Conservation (phyloP, 2,113 vertebrate species). For the Glaucomys volans region DNA sequence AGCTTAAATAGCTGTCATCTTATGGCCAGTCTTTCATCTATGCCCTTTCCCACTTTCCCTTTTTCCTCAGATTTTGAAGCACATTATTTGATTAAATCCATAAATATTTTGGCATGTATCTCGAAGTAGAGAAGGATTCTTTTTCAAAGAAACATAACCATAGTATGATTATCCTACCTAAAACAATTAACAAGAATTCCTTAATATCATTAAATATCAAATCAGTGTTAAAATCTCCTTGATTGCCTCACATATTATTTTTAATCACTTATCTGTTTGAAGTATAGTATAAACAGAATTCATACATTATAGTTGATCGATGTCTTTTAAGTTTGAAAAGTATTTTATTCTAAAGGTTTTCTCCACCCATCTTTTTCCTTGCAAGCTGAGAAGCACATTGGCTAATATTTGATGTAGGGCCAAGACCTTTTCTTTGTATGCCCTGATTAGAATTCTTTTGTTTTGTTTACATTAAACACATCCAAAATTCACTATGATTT, state of each 20-base stretch:
- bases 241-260: neutral
- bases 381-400: neutral
- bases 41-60: neutral
- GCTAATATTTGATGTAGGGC: neutral
- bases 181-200: conserved; percentile 7
- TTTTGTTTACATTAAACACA: conserved; percentile 54
- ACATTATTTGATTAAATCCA: neutral
- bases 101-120: conserved; percentile 49
- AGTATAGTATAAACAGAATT: neutral
- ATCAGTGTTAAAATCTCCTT: conserved; percentile 22
- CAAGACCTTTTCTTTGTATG: conserved; percentile 13
- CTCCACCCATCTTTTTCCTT: neutral
- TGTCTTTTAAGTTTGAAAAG: neutral
- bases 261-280: neutral
- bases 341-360: conserved; percentile 26
- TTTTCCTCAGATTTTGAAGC: neutral
- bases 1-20: neutral
- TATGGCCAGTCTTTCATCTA: neutral
- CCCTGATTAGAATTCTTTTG: conserved; percentile 14
- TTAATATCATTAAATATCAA: conserved; percentile 42
- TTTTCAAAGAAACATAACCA: neutral
- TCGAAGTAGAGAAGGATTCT: neutral
- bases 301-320: neutral
- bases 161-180: neutral
- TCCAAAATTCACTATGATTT: conserved; percentile 31